Evolutionary conservation across 2,797 vertebrate genomes (phyloP), one percentile per base, ranked within the genome.

Genomic region (Poecilia wingei): DNA sequence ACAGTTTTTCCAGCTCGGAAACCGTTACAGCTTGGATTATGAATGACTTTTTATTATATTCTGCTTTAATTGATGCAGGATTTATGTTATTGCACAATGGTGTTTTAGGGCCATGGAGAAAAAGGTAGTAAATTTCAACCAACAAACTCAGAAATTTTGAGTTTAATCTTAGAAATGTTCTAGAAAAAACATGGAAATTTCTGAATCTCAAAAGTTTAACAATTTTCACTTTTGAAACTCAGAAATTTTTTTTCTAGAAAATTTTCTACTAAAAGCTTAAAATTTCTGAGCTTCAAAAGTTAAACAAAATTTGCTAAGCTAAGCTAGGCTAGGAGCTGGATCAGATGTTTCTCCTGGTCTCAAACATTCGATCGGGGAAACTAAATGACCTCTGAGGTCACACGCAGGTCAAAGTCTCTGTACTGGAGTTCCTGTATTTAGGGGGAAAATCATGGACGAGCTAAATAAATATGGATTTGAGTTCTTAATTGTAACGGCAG

Each of bases 341-440:
- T 82, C 88, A 90, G 88, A 88, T 89, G 91, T 85, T 92, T 85
- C 84, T 87, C 80, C 84, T 84, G 87, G 70, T 72, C 71, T 76
- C 64, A 31, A 79, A 88, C 77, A 79, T 77, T 74, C 68, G 72
- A 83, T 93, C 89, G 84, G 78, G 91, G 84, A 85, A 79, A 89
- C 89, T 85, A 80, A 88, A 77, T 43, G 75, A 57, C 88, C 81
- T 79, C 83, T 88, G 89, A 79, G 76, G 49, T 59, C 75, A 80
- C 75, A 13, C 72, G 51, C 16, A 41, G 82, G 77, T 74, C 83
- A 79, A 55, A 74, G 68, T 75, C 85, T 77, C 55, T 78, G 8
- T 87, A 74, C n/a, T 53, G 39, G 68, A 16, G 13, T 20, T 57
- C 73, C 13, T 3, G 4, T 66, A 55, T 36, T 20, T 14, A 69